These are phyloP conservation scores for Helicoverpa zea DNA, from an alignment of 1,140 invertebrate species.

Conservation along the genomic window DNA sequence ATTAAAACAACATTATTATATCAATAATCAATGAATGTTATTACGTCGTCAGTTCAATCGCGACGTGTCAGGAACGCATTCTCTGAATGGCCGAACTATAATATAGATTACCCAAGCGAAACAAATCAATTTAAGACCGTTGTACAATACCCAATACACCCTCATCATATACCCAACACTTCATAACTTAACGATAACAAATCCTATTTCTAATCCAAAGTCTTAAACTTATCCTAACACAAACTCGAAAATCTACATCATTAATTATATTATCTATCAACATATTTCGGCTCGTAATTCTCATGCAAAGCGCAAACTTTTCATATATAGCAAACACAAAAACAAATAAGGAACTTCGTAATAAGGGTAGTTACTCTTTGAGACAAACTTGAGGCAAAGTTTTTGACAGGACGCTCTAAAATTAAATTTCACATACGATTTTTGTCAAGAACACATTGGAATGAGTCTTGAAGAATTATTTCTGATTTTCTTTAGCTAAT, in stretches of 20 bases:
- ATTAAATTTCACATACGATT: conserved; percentile 36
- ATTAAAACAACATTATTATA: too few species aligned
- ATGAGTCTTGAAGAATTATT: conserved; percentile 21
- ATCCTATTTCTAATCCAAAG: neutral
- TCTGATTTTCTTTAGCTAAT: neutral
- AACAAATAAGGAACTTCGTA: conserved; percentile 31
- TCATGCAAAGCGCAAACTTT: conserved; percentile 21
- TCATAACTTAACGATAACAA: too few species aligned
- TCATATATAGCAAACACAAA: conserved; percentile 19
- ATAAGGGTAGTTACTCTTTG: conserved; percentile 25
- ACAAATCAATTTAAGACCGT: too few species aligned
- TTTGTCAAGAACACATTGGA: conserved; percentile 23
- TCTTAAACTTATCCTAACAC: neutral
- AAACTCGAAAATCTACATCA: neutral
- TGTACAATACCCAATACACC: too few species aligned
- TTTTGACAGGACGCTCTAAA: conserved; percentile 18
- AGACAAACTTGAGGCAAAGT: neutral
- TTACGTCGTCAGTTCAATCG: too few species aligned
- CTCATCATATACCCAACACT: too few species aligned
- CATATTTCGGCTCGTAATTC: conserved; percentile 6
- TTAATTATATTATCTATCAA: conserved; percentile 7
- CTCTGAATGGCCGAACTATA: too few species aligned
- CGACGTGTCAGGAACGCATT: too few species aligned
- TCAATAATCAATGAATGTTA: too few species aligned
- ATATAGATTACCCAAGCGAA: too few species aligned